Conservation (phyloP, 2,888 invertebrate genomes). For the Gnatocerus cornutus region DNA sequence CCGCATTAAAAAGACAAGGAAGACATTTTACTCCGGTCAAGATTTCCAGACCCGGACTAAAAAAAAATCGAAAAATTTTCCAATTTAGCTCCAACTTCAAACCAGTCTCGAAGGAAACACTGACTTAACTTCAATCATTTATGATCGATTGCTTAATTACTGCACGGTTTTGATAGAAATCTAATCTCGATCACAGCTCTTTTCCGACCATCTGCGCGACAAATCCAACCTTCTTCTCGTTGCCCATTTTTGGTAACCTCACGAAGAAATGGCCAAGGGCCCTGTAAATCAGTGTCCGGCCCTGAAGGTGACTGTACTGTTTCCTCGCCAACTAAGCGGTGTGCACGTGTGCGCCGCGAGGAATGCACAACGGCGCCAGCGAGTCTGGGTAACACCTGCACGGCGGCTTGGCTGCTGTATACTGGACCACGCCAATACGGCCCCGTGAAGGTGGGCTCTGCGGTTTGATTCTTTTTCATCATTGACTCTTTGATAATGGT, state of each 20-base stretch:
- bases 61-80: not conserved
- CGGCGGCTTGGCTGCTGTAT: constrained; percentile 60
- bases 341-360: constrained; percentile 71
- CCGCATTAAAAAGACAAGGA: constrained; percentile 29
- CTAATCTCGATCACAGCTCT: not conserved
- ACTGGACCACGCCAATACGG: constrained; percentile 64
- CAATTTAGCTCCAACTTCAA: not conserved
- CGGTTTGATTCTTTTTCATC: not conserved
- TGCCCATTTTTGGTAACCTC: not conserved
- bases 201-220: not conserved
- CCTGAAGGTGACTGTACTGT: constrained; percentile 52
- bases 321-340: constrained; percentile 49
- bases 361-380: constrained; percentile 79
- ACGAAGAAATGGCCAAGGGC: constrained; percentile 21
- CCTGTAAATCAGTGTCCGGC: constrained; percentile 42
- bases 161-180: too few species aligned
- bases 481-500: not conserved
- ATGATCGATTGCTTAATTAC: too few species aligned
- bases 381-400: constrained; percentile 80
- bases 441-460: constrained; percentile 60
- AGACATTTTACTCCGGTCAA: constrained; percentile 14
- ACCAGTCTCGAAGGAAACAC: too few species aligned
- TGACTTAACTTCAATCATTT: too few species aligned
- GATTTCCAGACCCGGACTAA: constrained; percentile 26
- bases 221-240: not conserved